Base-by-base conservation (phyloP, 2,888 invertebrate genomes). In the Cephus pygmeus region DNA sequence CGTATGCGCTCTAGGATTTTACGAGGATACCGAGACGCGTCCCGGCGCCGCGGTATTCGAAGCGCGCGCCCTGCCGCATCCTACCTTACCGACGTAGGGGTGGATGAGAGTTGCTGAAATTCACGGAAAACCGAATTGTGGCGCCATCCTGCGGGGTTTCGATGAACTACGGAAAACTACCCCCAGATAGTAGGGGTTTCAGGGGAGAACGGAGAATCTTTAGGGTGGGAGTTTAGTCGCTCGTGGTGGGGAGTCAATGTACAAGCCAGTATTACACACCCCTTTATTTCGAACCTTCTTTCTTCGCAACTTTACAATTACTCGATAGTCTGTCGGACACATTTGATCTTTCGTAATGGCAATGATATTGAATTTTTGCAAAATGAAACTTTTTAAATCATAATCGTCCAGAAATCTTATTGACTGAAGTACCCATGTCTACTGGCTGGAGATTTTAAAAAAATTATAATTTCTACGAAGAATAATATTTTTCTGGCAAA, bases 1-100 rank as follows among this genome's bases (percentile, higher is more conserved):
- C 56, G 15, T 56, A 56, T 23, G 56, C 23, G 56, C 56, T 56
- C 9, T 56, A 9, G 15, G 56, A 56, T 56, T 23, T 56, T 9
- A 56, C 56, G 23, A 23, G 56, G 56, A 56, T 31, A 31, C 31
- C 71, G 12, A 34, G 33, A 36, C 36, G 36, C 36, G 36, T 69
- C 31, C 31, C 69, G 30, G n/a, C 71, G 71, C 31, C 71, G 31
- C 23, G 33, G 31, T 30, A 56, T 56, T 56, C 56, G 23, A 56
- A 56, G 23, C 56, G 56, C 56, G 56, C 56, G 56, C 56, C 23
- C 6, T 56, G 56, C 23, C 36, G 79, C 76, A 84, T 76, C 76
- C 90, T 83, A 82, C 86, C 69, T 89, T 90, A 87, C 87, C 90
- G 86, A 86, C 90, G 73, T 76, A 79, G 82, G 83, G 74, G 73